Evolutionary conservation across 2,113 vertebrate genomes (phyloP), one percentile per base, ranked within the genome.

Genomic region (Myotis yumanensis): DNA sequence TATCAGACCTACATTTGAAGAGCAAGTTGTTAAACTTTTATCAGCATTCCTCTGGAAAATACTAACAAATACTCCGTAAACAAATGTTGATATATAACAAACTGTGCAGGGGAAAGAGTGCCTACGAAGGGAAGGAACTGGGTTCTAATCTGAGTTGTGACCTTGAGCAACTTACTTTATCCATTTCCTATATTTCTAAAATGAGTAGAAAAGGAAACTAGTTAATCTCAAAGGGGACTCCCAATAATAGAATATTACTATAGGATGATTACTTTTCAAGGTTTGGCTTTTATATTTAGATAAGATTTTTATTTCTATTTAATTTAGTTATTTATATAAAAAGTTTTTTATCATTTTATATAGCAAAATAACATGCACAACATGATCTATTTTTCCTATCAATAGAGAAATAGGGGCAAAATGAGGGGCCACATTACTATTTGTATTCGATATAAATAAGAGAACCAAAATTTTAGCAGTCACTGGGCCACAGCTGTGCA

Each of bases 291-390:
- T 64, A 54, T 25, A 66, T 59, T 84, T 84, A 88, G 18, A 75
- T 32, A 69, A 64, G 10, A 37, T 18, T 93, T 90, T 80, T 54
- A 48, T 35, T 95, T 91, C 22, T 93, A 46, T 82, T 86, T 89
- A 84, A 68, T 28, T 83, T 77, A 68, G 32, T 16, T 32, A 51
- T 85, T 76, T 20, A 83, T 40, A 57, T 37, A 22, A 32, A 51
- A 79, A 28, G 18, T 4, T 35, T 85, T 35, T 86, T 80, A 79
- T 90, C 71, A 90, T 86, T 92, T 64, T 68, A 82, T 43, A 73
- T 62, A 62, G 32, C 28, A 57, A 77, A 57, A 77, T 20, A 71
- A 2, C 40, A 90, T 35, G 20, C 7, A 79, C 17, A 59, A 32
- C n/a, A 68, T 22, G 23, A 71, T 35, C 30, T 11, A 17, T 16